Conservation (phyloP, 2,113 vertebrate species). For the Apteryx owenii region DNA sequence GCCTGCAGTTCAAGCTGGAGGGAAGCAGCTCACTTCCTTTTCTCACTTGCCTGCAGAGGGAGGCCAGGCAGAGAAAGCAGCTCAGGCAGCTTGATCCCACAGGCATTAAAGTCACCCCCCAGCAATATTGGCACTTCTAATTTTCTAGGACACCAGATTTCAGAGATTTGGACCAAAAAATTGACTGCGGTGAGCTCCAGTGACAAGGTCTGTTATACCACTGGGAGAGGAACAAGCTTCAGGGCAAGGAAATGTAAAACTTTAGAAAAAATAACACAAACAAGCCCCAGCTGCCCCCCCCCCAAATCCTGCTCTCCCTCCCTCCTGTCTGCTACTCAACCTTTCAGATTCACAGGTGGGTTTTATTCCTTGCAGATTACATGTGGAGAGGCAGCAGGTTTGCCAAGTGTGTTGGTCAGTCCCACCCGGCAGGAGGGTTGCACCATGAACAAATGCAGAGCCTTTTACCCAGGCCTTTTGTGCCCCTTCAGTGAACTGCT, state of each 20-base stretch:
- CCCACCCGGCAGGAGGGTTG: neutral
- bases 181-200: neutral
- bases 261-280: neutral
- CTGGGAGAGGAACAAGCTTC: neutral
- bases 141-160: neutral
- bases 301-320: neutral
- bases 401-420: neutral
- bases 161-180: neutral
- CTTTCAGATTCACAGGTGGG: neutral
- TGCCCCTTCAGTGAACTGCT: neutral
- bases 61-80: neutral
- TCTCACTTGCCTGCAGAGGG: neutral
- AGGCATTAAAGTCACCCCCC: neutral
- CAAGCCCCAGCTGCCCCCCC: accelerated
- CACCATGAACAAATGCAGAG: accelerated
- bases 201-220: neutral
- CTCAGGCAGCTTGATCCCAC: neutral
- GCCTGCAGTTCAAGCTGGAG: neutral
- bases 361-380: neutral
- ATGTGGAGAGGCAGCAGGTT: neutral
- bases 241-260: neutral
- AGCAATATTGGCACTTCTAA: accelerated
- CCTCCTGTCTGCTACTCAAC: neutral
- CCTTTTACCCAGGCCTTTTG: neutral
- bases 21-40: neutral